These are phyloP conservation scores for Rhynchonycteris naso DNA, from an alignment of 2,797 vertebrate species.

Conservation along the genomic window DNA sequence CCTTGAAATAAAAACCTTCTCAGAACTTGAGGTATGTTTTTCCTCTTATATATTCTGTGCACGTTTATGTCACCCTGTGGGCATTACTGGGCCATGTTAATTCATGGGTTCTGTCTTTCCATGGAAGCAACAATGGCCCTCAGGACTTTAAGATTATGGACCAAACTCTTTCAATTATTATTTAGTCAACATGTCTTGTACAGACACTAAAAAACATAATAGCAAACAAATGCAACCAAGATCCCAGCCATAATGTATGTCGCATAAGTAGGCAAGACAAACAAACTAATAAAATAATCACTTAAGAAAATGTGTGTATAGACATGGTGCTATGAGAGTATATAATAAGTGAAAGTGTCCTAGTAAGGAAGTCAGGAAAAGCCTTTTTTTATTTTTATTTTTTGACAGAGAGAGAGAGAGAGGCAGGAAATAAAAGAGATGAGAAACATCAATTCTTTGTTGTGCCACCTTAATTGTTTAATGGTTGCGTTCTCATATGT, in stretches of 20 bases:
- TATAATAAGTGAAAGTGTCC: background rate
- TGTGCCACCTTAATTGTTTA: too few species aligned
- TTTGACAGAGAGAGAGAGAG: too few species aligned
- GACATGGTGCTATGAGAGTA: background rate
- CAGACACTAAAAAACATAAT: background rate
- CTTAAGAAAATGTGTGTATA: background rate
- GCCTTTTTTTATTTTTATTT: too few species aligned
- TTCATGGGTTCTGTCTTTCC: background rate
- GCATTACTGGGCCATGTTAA: background rate
- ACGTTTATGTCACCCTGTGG: background rate
- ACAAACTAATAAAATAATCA: background rate
- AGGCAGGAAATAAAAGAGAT: too few species aligned
- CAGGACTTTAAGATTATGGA: background rate
- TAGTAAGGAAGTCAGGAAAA: background rate
- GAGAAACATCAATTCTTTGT: too few species aligned
- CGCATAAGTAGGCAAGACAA: background rate
- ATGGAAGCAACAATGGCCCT: background rate
- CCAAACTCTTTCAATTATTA: background rate
- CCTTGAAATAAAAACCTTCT: slow-evolving; percentile 28
- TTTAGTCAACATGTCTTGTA: background rate
- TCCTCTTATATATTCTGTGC: background rate
- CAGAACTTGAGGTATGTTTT: background rate
- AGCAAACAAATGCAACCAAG: background rate
- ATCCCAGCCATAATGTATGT: background rate
- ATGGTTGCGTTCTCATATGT: too few species aligned